Base-by-base conservation (phyloP, 1,140 invertebrate genomes). In the Cyphomyrmex costatus region DNA sequence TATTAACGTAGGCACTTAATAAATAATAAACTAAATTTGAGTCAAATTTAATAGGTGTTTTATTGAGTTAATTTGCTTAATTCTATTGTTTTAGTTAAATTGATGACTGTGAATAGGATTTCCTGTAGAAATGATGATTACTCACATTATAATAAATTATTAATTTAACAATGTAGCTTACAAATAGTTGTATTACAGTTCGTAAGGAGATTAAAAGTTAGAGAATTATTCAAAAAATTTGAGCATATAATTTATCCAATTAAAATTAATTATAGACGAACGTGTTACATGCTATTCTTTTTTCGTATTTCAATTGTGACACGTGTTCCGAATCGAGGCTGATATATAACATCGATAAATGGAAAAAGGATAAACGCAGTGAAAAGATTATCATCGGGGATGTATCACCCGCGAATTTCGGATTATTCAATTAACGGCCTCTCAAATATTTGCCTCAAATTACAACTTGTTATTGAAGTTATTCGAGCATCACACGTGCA, bases 381-480 rank as follows among this genome's bases (percentile, higher is more conserved):
- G 19, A 53, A 36, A 16, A 0, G 53, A 33, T 60, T 73, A 51
- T 79, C 24, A 58, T 70, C 51, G 53, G 1, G 16, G 0, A 12
- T n/a, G 19, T 74, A 83, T 10, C 36, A 42, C 1, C 10, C 53
- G 36, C 2, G 36, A 83, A 24, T 83, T 83, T 61, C 36, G 7
- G 24, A 49, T 83, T 83, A 74, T 83, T 83, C 79, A 60, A 83
- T 83, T 83, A 83, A 83, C 53, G 70, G n/a, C 36, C 53, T 61
- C 53, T 87, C 86, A 60, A 83, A 83, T 86, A 91, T 88, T 87
- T 85, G 89, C 68, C 74, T 83, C 27, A 85, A 82, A 88, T 68
- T 74, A 53, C 30, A 86, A 79, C 86, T 74, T 74, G 58, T 68
- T 79, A 74, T 66, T 53, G 36, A 76, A 60, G 68, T 66, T 85